Conservation (phyloP, 2,113 vertebrate species). For the Tyto alba region DNA sequence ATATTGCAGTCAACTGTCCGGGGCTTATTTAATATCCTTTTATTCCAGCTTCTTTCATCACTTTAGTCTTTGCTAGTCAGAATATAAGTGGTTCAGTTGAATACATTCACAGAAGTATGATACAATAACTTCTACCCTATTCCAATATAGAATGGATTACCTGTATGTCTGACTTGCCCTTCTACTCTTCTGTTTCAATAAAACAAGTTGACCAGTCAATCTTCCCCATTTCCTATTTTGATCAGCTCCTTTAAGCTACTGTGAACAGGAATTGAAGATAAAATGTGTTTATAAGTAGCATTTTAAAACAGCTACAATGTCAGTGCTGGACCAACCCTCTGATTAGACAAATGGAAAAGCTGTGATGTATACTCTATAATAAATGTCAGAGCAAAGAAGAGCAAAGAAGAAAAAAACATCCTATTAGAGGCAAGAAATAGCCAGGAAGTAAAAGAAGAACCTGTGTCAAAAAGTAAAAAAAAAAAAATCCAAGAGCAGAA, state of each 20-base stretch:
- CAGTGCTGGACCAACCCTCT: slow-evolving; percentile 6
- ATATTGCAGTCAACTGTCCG: slow-evolving; percentile 24
- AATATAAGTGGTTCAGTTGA: not conserved
- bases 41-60: slow-evolving; percentile 10
- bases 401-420: not conserved
- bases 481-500: not conserved
- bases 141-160: not conserved
- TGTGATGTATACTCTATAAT: not conserved
- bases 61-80: not conserved
- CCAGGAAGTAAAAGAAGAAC: slow-evolving; percentile 24
- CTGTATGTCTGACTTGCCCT: not conserved
- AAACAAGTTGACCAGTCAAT: not conserved
- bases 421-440: not conserved
- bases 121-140: not conserved
- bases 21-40: slow-evolving; percentile 31
- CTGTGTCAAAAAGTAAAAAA: not conserved
- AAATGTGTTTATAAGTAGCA: slow-evolving; percentile 23
- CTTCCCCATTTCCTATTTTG: slow-evolving; percentile 14
- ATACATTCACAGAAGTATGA: not conserved
- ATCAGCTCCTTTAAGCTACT: slow-evolving; percentile 18
- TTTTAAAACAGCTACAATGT: slow-evolving; percentile 48
- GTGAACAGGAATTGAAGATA: not conserved
- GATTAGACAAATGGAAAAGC: slow-evolving; percentile 37
- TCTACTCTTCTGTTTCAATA: not conserved
- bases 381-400: not conserved